A percentile compares a stretch with the other conserved stretches of the same genome.
Evolutionary conservation across 2,113 vertebrate genomes (phyloP).

Genomic region (Sylvia atricapilla): DNA sequence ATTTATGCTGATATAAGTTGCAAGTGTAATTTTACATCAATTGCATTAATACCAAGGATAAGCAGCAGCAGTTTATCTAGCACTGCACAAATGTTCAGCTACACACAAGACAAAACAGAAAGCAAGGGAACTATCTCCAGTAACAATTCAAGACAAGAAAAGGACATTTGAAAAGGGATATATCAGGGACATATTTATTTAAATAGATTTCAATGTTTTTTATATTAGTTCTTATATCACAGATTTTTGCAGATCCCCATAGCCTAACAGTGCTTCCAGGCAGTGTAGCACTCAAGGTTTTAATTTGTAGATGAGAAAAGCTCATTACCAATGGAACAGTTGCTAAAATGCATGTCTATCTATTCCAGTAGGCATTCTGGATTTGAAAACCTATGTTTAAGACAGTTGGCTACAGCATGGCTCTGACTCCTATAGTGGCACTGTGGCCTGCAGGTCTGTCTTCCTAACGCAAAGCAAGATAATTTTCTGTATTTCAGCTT

Average conservation of each 20-base stretch:
- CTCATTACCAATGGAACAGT: background rate
- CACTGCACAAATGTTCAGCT: background rate
- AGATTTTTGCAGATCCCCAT: background rate
- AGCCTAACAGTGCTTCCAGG: background rate
- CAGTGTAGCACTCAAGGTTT: background rate
- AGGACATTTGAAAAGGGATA: background rate
- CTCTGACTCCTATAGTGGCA: background rate
- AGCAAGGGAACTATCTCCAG: background rate
- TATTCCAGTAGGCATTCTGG: background rate
- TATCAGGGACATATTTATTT: background rate
- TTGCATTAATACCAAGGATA: background rate
- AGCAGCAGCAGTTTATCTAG: background rate
- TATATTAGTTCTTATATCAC: background rate
- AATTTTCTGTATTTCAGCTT: background rate
- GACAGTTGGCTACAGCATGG: background rate
- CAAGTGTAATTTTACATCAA: slow-evolving; percentile 36
- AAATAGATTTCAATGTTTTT: background rate
- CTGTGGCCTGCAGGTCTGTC: background rate
- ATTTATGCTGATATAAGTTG: slow-evolving; percentile 21
- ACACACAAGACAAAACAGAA: background rate
- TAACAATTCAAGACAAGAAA: background rate
- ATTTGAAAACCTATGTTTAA: background rate
- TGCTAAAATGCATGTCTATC: background rate
- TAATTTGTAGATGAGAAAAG: background rate
- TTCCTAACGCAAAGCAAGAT: background rate